These are phyloP conservation scores for Hirundichthys speculiger DNA, from an alignment of 2,113 vertebrate genomes.

Conservation along the genomic window DNA sequence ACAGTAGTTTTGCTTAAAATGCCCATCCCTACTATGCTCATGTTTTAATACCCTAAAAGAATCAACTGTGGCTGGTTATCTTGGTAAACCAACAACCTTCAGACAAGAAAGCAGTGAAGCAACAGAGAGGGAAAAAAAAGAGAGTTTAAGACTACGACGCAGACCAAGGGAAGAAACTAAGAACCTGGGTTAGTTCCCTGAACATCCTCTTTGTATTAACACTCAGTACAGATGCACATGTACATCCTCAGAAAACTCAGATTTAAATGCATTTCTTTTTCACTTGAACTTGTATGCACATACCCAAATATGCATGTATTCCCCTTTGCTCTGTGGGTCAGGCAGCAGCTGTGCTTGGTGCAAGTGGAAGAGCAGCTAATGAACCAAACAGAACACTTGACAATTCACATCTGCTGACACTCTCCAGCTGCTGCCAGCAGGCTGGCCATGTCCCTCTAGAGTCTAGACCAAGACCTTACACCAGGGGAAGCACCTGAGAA, in stretches of 20 bases:
- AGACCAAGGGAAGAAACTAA: too few species aligned
- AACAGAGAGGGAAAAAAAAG: too few species aligned
- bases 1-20: too few species aligned
- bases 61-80: too few species aligned
- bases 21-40: too few species aligned
- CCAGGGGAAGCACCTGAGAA: slow-evolving; percentile 68
- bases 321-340: slow-evolving; percentile 76
- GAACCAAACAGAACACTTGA: slow-evolving; percentile 72
- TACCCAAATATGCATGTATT: slow-evolving; percentile 23
- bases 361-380: slow-evolving; percentile 77
- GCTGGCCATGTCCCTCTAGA: slow-evolving; percentile 58
- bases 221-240: slow-evolving; percentile 3
- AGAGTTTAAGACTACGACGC: too few species aligned
- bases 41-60: too few species aligned
- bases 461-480: slow-evolving; percentile 58
- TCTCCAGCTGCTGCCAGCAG: slow-evolving; percentile 75
- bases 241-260: background rate
- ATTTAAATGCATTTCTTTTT: slow-evolving; percentile 6
- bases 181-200: background rate
- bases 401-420: slow-evolving; percentile 81
- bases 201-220: background rate
- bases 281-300: slow-evolving; percentile 19
- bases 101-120: too few species aligned
- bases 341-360: slow-evolving; percentile 69
- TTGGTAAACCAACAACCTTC: too few species aligned